Evolutionary conservation across 2,797 vertebrate species (phyloP).

Genomic region (Mus minutoides): DNA sequence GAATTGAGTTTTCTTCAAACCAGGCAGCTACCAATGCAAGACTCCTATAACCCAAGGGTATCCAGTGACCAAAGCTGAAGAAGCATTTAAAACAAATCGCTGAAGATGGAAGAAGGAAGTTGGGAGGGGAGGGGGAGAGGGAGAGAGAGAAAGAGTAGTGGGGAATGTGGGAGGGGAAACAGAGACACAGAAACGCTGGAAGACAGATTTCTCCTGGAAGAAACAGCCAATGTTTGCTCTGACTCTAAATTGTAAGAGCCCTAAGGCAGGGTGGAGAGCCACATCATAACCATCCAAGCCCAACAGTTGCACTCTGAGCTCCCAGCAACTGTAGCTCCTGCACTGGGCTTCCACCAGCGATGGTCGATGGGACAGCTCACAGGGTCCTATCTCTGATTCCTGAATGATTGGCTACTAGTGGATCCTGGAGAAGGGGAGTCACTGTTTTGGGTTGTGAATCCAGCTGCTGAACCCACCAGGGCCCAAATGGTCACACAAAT

Average conservation of each 20-base stretch:
- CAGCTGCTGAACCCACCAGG: background rate
- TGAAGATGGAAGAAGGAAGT: background rate
- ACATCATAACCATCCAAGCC: background rate
- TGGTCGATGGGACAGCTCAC: background rate
- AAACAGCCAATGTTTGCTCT: accelerated
- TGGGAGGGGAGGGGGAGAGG: accelerated
- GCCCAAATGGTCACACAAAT: background rate
- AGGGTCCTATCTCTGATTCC: background rate
- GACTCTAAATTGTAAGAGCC: background rate
- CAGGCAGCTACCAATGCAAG: background rate
- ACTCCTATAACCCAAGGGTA: background rate
- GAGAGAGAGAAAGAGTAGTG: too few relatives aligned
- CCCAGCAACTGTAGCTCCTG: background rate
- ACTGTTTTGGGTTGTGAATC: background rate
- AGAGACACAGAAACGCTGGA: background rate
- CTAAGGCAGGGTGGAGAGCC: background rate
- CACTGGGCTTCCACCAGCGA: background rate
- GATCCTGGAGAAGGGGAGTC: background rate
- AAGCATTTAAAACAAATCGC: background rate
- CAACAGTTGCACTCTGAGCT: background rate
- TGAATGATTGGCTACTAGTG: background rate
- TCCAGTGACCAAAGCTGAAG: background rate
- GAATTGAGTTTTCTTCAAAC: too few relatives aligned
- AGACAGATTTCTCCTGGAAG: background rate
- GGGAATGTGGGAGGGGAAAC: background rate